Base-by-base conservation (phyloP, 2,113 vertebrate species). In the Corythornis cristatus region DNA sequence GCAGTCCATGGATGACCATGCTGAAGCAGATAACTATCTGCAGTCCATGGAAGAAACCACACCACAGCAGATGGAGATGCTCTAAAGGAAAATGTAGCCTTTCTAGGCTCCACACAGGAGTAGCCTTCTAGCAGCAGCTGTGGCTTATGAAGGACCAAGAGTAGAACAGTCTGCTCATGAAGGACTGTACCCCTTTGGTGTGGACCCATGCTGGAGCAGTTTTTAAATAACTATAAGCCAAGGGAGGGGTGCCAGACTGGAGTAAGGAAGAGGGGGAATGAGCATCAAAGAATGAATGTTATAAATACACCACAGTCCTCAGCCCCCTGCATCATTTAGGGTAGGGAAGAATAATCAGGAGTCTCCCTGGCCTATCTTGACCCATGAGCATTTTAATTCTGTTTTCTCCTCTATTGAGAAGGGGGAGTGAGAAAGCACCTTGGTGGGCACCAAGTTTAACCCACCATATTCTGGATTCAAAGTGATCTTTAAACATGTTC, bases 251-350 rank as follows among this genome's bases (percentile, higher is more conserved):
- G 4, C 35, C 25, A 37, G 0, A 0, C 21, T 64, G 57, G 43
- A 71, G 43, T 31, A 45, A 18, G 13, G 12, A 16, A 33, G 19
- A 35, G 15, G 19, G n/a, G 15, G 23, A 62, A 76, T 8, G 23
- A 62, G 5, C 0, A 0, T 16, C 20, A 64, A 35, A 83, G 29
- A 56, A 1, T 1, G 48, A 42, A 20, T 26, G 19, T 56, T 40
- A 15, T 15, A 21, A 64, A 70, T 25, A 22, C 42, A 50, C 19
- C 20, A 22, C 42, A 76, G 6, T 62, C n/a, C 22, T 11, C 71
- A 16, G 10, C 8, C 16, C 15, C 26, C 35, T 74, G n/a, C 28
- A 46, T 4, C 2, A 1, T 22, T 81, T 1, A 1, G 26, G 6
- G 16, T 25, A 6, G 11, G 17, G 33, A 83, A 20, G 37, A 80